Conservation (phyloP, 1,140 invertebrate species). For the Apis dorsata region DNA sequence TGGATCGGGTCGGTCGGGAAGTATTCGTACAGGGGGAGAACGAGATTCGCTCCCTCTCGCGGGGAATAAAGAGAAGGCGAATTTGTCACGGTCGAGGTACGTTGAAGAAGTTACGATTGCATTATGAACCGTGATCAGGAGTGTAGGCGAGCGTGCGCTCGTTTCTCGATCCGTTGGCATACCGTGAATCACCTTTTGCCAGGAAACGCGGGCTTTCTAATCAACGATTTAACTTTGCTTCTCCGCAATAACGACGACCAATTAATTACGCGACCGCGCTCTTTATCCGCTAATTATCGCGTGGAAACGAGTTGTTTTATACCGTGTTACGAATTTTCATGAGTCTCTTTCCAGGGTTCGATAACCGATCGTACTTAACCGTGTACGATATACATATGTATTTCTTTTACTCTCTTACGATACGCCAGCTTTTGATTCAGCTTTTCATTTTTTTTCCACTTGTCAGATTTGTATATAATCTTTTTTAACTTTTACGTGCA, state of each 20-base stretch:
- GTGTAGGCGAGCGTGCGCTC: constrained; percentile 16
- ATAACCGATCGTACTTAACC: constrained; percentile 5
- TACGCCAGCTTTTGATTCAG: neutral
- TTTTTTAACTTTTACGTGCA: too few species aligned
- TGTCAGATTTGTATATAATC: too few species aligned
- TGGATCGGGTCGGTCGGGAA: too few species aligned
- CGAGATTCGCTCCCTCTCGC: constrained; percentile 14
- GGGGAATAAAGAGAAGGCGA: constrained; percentile 35
- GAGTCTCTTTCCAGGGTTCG: constrained; percentile 11
- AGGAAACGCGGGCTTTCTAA: constrained; percentile 52
- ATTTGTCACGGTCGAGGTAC: constrained; percentile 60
- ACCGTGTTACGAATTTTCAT: constrained; percentile 1
- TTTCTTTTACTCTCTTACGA: neutral
- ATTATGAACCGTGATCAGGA: constrained; percentile 57
- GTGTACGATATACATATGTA: neutral
- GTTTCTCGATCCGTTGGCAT: neutral
- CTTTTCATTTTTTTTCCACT: neutral
- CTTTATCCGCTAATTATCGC: constrained; percentile 30
- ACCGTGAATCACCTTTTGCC: constrained; percentile 46
- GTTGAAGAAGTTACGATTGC: constrained; percentile 56
- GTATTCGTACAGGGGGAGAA: neutral
- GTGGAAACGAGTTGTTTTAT: constrained; percentile 16
- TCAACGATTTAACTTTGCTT: constrained; percentile 47
- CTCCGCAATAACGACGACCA: neutral
- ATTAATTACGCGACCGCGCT: constrained; percentile 39